These are phyloP conservation scores for Forbesichthys agassizii DNA, from an alignment of 2,113 vertebrate genomes.

Conservation along the genomic window DNA sequence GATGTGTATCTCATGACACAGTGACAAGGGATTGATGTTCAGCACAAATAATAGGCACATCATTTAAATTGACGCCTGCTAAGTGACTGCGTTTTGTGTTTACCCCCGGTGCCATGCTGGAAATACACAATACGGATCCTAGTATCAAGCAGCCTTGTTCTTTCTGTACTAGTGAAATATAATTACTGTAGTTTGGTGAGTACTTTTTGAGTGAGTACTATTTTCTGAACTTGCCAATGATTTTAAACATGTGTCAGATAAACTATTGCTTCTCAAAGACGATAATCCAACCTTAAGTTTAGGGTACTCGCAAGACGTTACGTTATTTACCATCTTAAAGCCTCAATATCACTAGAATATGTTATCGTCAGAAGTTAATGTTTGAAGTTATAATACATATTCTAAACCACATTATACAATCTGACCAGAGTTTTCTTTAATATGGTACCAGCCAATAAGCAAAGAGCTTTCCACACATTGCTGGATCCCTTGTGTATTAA, in stretches of 20 bases:
- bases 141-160: background rate
- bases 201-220: background rate
- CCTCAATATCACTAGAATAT: conserved; percentile 51
- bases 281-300: conserved; percentile 16
- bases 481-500: conserved; percentile 77
- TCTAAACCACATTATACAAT: conserved; percentile 68
- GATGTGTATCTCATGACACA: conserved; percentile 10
- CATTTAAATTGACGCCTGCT: conserved; percentile 8
- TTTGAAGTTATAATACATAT: conserved; percentile 76
- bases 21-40: conserved; percentile 1
- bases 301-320: conserved; percentile 30
- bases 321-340: conserved; percentile 46
- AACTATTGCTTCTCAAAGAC: conserved; percentile 20
- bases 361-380: conserved; percentile 64
- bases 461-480: conserved; percentile 66
- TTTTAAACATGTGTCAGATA: conserved; percentile 6
- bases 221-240: conserved; percentile 15
- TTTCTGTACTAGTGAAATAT: background rate
- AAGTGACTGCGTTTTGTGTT: conserved; percentile 7
- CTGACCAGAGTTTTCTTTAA: conserved; percentile 70
- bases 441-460: conserved; percentile 69
- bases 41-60: conserved; percentile 14
- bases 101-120: conserved; percentile 20
- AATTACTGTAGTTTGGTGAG: background rate
- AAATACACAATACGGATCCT: conserved; percentile 19